A percentile compares a stretch with the other conserved stretches of the same genome.
Conservation (phyloP, 2,113 vertebrate genomes). For the Hippolais icterina region DNA sequence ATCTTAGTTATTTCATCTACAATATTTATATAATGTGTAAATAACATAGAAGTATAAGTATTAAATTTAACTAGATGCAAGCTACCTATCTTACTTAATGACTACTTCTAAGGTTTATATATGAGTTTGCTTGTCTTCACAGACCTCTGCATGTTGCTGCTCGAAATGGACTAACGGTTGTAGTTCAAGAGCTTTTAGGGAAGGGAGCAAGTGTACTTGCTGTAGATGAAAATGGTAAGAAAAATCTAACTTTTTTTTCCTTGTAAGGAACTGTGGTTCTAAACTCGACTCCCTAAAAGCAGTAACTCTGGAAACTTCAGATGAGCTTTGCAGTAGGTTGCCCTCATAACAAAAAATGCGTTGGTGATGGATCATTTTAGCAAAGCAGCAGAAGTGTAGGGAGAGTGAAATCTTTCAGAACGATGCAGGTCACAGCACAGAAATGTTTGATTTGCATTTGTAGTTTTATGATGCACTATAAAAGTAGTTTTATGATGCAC, state of each 20-base stretch:
- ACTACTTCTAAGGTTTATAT: background rate
- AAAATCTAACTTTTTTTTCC: background rate
- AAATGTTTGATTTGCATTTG: background rate
- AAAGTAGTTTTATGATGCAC: background rate
- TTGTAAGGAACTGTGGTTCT: background rate
- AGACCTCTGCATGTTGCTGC: constrained; percentile 98
- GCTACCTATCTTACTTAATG: background rate
- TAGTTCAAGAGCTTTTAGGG: constrained; percentile 95
- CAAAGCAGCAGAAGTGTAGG: background rate
- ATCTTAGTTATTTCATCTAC: background rate
- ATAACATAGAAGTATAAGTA: background rate
- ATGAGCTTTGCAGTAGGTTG: background rate
- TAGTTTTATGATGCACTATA: background rate
- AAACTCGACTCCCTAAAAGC: background rate
- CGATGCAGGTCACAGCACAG: background rate
- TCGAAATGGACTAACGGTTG: constrained; percentile 93
- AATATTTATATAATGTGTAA: background rate
- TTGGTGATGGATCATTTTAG: background rate
- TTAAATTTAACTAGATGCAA: background rate
- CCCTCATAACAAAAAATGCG: background rate
- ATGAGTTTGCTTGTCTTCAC: constrained; percentile 33
- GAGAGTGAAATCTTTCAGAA: background rate
- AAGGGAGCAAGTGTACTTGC: constrained; percentile 98
- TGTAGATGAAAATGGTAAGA: constrained; percentile 97
- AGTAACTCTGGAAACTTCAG: background rate